Evolutionary conservation across 30 jellyfish, hydroid and myxozoan genomes (phyloP).

Genomic region (Nemopilema nomurai): DNA sequence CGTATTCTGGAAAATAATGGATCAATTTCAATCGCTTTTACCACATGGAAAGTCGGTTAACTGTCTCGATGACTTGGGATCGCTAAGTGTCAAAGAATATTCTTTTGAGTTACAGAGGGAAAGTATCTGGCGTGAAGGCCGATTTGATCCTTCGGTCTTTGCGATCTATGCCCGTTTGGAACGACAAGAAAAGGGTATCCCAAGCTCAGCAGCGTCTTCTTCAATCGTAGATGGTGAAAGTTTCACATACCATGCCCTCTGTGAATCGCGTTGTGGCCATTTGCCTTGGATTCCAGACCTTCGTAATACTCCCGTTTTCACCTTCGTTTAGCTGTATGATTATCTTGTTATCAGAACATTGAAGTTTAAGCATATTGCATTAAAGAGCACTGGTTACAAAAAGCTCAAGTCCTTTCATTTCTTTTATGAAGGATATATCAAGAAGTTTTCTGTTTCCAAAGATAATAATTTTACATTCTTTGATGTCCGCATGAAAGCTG

Average conservation of each 20-base stretch:
- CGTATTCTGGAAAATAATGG: conserved; percentile 4
- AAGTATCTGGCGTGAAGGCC: conserved; percentile 52
- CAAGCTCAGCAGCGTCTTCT: neutral
- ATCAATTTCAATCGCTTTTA: neutral
- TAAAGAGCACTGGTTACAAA: conserved; percentile 37
- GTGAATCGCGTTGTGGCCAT: neutral
- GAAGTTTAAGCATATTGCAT: conserved; percentile 33
- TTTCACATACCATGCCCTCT: neutral
- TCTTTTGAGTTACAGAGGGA: conserved; percentile 22
- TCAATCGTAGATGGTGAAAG: neutral
- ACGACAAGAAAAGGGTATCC: neutral
- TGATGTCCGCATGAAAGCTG: conserved; percentile 50
- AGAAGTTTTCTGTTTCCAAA: conserved; percentile 19
- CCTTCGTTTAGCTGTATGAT: conserved; percentile 27
- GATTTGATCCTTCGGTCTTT: conserved; percentile 58
- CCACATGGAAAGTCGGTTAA: conserved; percentile 1
- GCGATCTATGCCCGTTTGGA: conserved; percentile 47
- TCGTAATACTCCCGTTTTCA: conserved; percentile 22
- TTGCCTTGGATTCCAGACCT: conserved; percentile 28
- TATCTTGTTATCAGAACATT: conserved; percentile 40
- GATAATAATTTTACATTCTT: conserved; percentile 16
- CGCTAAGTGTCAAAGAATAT: conserved; percentile 8
- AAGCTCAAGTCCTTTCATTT: conserved; percentile 51
- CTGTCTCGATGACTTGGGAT: neutral
- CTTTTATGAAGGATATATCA: conserved; percentile 30